These are phyloP conservation scores for Procambarus virginalis DNA, from an alignment of 1,140 invertebrate species.

Conservation along the genomic window DNA sequence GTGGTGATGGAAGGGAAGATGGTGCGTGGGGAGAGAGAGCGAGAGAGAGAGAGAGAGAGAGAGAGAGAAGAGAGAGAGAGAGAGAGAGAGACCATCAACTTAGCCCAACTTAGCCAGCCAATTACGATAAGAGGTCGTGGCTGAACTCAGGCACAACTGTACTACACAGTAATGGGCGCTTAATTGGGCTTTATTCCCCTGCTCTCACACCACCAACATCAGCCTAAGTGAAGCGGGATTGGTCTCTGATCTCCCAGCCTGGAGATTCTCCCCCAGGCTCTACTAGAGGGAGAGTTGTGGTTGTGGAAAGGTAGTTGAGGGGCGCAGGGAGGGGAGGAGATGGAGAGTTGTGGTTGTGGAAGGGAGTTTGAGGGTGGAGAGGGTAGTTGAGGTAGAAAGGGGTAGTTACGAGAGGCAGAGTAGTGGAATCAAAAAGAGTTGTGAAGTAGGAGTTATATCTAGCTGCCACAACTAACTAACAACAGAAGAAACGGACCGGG, in stretches of 20 bases:
- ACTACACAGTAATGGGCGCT: constrained; percentile 58
- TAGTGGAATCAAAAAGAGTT: too few relatives aligned
- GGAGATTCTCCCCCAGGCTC: not conserved
- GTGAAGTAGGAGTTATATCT: too few relatives aligned
- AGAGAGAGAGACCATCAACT: constrained; percentile 38
- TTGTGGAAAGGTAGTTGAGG: too few relatives aligned
- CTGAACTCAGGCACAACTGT: constrained; percentile 51
- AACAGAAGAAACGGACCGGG: too few relatives aligned
- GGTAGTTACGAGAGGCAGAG: too few relatives aligned
- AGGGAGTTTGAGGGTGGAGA: too few relatives aligned
- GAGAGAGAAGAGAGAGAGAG: not conserved
- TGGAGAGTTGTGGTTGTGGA: too few relatives aligned
- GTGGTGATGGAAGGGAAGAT: not conserved
- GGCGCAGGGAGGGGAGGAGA: too few relatives aligned
- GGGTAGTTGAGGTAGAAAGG: too few relatives aligned
- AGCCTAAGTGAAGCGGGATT: constrained; percentile 60
- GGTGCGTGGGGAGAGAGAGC: not conserved
- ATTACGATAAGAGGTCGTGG: constrained; percentile 52
- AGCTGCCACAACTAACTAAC: too few relatives aligned
- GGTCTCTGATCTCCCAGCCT: constrained; percentile 47
- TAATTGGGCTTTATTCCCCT: constrained; percentile 65
- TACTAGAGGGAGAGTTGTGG: not conserved
- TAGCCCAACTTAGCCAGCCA: constrained; percentile 46
- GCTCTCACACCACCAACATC: constrained; percentile 64
- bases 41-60: not conserved